Conservation (phyloP, 2,113 vertebrate species). For the Rattus rattus region DNA sequence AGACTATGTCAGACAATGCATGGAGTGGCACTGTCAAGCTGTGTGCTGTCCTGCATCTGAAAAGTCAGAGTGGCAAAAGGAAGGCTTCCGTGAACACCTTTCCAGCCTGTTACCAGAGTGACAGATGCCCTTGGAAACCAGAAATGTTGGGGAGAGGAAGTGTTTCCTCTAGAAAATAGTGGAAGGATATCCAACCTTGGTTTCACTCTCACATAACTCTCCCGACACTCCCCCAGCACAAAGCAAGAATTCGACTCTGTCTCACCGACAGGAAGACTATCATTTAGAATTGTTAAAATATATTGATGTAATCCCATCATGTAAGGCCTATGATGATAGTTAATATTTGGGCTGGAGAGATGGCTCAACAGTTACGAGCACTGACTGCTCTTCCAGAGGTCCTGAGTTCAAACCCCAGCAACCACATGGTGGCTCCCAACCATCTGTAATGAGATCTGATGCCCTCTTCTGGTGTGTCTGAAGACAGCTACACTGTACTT, state of each 20-base stretch:
- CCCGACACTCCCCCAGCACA: background rate
- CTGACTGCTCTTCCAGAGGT: too few relatives aligned
- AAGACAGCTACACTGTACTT: too few relatives aligned
- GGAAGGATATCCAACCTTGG: background rate
- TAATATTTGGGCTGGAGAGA: too few relatives aligned
- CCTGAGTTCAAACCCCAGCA: too few relatives aligned
- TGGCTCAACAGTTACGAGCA: too few relatives aligned
- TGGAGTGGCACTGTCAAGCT: constrained; percentile 36
- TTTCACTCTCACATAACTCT: background rate
- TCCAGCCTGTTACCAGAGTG: constrained; percentile 31
- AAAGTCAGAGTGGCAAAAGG: constrained; percentile 61
- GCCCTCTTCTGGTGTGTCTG: too few relatives aligned
- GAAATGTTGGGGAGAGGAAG: constrained; percentile 34
- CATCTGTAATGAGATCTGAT: too few relatives aligned
- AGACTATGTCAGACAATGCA: constrained; percentile 35
- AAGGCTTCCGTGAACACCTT: constrained; percentile 59
- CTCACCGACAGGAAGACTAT: constrained; percentile 9
- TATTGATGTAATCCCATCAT: constrained; percentile 39
- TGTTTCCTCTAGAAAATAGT: constrained; percentile 26
- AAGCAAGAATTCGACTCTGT: background rate
- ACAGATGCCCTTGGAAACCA: constrained; percentile 62
- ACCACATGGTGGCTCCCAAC: too few relatives aligned
- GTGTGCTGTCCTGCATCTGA: constrained; percentile 7
- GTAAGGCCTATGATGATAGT: background rate
- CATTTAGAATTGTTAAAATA: constrained; percentile 5